Conservation (phyloP, 2,888 invertebrate species). For the Agrochola macilenta region DNA sequence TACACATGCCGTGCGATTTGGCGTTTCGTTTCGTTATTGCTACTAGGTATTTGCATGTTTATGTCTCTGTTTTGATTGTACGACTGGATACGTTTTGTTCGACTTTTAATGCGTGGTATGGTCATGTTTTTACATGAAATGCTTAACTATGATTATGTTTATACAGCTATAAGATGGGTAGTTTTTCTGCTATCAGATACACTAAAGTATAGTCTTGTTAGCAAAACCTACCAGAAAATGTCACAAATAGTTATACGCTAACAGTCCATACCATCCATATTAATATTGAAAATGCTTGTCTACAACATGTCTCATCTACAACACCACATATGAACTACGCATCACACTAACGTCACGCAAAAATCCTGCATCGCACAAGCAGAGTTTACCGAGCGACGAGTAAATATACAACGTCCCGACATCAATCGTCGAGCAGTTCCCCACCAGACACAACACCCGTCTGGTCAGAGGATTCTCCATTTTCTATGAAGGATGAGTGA, state of each 20-base stretch:
- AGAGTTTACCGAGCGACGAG: too few species aligned
- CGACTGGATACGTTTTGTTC: constrained; percentile 49
- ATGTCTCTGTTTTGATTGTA: constrained; percentile 70
- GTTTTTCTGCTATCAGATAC: not conserved
- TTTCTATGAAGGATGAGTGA: too few species aligned
- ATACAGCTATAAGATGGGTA: not conserved
- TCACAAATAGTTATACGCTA: not conserved
- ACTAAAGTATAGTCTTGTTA: not conserved
- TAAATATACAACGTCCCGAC: too few species aligned
- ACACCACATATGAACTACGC: too few species aligned
- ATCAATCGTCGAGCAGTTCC: too few species aligned
- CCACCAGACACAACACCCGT: too few species aligned
- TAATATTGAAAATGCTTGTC: too few species aligned
- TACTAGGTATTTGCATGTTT: constrained; percentile 75
- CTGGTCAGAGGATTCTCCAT: too few species aligned
- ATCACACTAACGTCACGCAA: too few species aligned
- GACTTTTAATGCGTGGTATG: constrained; percentile 24
- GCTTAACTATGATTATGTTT: not conserved
- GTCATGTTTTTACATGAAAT: constrained; percentile 27
- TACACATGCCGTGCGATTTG: constrained; percentile 76
- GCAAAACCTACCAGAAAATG: not conserved
- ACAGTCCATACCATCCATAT: not conserved
- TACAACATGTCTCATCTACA: too few species aligned
- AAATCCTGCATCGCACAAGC: too few species aligned
- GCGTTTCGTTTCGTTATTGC: constrained; percentile 73